Evolutionary conservation across 2,797 vertebrate genomes (phyloP).

Genomic region (Xenopus petersii): DNA sequence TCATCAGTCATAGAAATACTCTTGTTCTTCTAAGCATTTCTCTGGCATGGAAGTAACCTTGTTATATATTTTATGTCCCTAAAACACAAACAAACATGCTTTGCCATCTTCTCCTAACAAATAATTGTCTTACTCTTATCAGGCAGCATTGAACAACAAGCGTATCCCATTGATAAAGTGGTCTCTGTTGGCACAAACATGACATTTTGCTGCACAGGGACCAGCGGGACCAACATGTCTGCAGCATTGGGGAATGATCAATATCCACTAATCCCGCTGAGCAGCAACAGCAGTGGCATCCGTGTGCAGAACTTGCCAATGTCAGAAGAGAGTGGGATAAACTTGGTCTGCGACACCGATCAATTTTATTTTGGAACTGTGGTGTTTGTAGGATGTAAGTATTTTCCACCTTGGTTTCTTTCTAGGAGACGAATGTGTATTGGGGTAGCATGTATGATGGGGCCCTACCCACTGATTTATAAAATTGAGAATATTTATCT

Average conservation of each 20-base stretch:
- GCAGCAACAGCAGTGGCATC: constrained; percentile 61
- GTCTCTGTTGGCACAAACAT: constrained; percentile 64
- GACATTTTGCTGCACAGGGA: constrained; percentile 65
- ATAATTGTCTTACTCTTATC: background rate
- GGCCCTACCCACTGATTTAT: no score
- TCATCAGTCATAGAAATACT: no score
- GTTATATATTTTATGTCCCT: no score
- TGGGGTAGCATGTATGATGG: no score
- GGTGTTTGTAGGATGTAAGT: constrained; percentile 72
- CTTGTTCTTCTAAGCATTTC: no score
- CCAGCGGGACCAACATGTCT: constrained; percentile 32
- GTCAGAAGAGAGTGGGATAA: constrained; percentile 61
- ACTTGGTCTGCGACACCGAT: constrained; percentile 51
- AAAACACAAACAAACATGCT: no score
- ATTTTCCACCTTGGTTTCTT: constrained; percentile 11
- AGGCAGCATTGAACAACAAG: background rate
- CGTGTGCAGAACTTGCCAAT: constrained; percentile 57
- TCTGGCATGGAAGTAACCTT: no score
- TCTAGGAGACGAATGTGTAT: no score
- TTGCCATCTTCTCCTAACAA: no score
- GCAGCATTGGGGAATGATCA: constrained; percentile 44
- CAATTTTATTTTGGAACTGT: constrained; percentile 57
- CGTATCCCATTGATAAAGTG: constrained; percentile 64
- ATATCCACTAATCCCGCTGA: constrained; percentile 52
- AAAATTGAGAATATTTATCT: no score